Conservation (phyloP, 2,797 vertebrate species). For the Pteropus rufus region DNA sequence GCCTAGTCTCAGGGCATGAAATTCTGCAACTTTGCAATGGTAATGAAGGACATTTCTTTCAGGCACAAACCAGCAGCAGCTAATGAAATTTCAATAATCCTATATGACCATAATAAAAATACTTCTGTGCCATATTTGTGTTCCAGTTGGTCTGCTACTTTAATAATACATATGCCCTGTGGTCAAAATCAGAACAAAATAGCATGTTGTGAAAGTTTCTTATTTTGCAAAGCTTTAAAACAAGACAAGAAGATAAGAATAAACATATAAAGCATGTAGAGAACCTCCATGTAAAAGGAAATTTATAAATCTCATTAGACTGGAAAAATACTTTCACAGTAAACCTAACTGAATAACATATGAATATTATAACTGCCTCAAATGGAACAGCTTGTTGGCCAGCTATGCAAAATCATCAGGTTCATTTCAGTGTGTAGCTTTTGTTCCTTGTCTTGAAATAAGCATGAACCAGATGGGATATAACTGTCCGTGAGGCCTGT, state of each 20-base stretch:
- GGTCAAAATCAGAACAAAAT: conserved; percentile 45
- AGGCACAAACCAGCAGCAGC: not conserved
- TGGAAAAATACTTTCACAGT: conserved; percentile 43
- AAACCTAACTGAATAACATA: not conserved
- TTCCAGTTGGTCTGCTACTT: conserved; percentile 57
- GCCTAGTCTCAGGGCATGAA: not conserved
- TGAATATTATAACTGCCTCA: not conserved
- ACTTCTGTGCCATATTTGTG: not conserved
- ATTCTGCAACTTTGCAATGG: not conserved
- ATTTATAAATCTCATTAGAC: conserved; percentile 27
- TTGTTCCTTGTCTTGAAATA: conserved; percentile 8
- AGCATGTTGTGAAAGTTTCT: conserved; percentile 29
- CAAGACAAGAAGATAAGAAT: conserved; percentile 31
- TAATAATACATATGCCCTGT: conserved; percentile 40
- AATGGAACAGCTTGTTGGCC: conserved; percentile 22
- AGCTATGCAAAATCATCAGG: not conserved
- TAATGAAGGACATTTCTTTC: conserved; percentile 34
- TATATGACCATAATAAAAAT: conserved; percentile 58
- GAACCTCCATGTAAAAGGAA: not conserved
- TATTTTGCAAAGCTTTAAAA: conserved; percentile 15
- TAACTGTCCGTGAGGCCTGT: not conserved
- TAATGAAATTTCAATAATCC: conserved; percentile 56
- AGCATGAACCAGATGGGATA: not conserved
- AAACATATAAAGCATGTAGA: conserved; percentile 25
- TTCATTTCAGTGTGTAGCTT: not conserved